These are phyloP conservation scores for Lasioglossum albipes DNA, from an alignment of 1,140 invertebrate species.

Conservation along the genomic window DNA sequence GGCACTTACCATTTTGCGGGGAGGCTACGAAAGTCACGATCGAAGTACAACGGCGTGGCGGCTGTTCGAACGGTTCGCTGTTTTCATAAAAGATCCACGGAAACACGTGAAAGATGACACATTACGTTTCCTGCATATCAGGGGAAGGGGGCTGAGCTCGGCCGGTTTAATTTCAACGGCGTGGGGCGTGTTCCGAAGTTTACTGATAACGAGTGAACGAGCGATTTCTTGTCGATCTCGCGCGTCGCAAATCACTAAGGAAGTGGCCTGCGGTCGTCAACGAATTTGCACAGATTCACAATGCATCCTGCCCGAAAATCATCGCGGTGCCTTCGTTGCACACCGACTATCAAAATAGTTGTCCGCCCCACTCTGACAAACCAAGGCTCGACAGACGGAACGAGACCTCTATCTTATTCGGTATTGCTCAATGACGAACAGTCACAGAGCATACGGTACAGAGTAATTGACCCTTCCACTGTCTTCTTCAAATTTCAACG, in stretches of 20 bases:
- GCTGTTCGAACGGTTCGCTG: background rate
- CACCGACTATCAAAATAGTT: no score
- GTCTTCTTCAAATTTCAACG: no score
- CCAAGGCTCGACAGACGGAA: no score
- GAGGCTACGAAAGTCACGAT: slow-evolving; percentile 9
- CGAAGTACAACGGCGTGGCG: background rate
- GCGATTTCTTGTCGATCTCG: background rate
- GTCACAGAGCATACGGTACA: no score
- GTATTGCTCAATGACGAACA: no score
- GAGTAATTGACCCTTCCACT: no score
- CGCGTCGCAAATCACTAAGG: background rate
- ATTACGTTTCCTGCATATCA: slow-evolving; percentile 46
- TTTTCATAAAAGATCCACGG: slow-evolving; percentile 22
- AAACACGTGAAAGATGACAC: slow-evolving; percentile 52
- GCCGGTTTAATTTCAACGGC: slow-evolving; percentile 42
- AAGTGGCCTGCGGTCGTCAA: background rate
- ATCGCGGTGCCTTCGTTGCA: slow-evolving; percentile 4
- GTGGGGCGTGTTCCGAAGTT: slow-evolving; percentile 42
- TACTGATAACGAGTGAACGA: slow-evolving; percentile 28
- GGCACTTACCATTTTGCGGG: slow-evolving; percentile 43
- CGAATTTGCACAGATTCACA: background rate
- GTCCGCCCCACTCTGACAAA: no score
- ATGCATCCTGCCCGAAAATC: slow-evolving; percentile 14
- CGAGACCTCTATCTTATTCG: no score
- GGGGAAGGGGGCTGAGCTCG: slow-evolving; percentile 35